These are phyloP conservation scores for Iphiclides podalirius DNA, from an alignment of 2,888 invertebrate genomes.

Conservation along the genomic window DNA sequence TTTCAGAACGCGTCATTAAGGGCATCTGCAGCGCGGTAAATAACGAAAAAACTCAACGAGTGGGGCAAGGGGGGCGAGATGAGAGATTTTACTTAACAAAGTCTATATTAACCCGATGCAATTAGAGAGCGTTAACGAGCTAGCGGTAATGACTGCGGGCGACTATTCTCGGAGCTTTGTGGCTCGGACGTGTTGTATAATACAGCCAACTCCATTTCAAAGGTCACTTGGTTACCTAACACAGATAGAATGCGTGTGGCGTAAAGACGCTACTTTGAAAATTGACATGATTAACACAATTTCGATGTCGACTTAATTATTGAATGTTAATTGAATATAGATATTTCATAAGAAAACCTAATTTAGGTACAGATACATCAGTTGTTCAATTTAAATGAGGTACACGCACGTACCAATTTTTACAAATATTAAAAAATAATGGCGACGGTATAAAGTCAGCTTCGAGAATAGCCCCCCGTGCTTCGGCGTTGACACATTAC, in stretches of 20 bases:
- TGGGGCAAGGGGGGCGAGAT: constrained; percentile 46
- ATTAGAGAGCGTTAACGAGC: constrained; percentile 79
- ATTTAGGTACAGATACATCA: no score
- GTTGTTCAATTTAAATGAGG: no score
- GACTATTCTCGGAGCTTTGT: constrained; percentile 49
- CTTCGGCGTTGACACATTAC: constrained; percentile 74
- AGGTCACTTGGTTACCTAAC: constrained; percentile 26
- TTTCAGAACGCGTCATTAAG: constrained; percentile 78
- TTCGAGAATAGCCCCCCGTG: constrained; percentile 50
- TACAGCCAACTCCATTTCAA: constrained; percentile 7
- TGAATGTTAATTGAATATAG: no score
- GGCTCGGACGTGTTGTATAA: constrained; percentile 21
- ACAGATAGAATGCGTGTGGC: constrained; percentile 4
- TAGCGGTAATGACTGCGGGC: constrained; percentile 71
- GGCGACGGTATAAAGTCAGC: neutral
- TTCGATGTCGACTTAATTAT: no score
- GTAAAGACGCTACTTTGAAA: no score
- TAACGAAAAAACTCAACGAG: constrained; percentile 64
- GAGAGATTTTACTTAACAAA: constrained; percentile 81
- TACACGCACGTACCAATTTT: no score
- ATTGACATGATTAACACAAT: no score
- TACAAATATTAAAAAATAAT: neutral
- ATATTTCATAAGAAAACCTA: no score
- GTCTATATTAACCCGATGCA: constrained; percentile 80
- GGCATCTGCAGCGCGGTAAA: constrained; percentile 78